Conservation (phyloP, 1,140 invertebrate genomes). For the Habropoda laboriosa region DNA sequence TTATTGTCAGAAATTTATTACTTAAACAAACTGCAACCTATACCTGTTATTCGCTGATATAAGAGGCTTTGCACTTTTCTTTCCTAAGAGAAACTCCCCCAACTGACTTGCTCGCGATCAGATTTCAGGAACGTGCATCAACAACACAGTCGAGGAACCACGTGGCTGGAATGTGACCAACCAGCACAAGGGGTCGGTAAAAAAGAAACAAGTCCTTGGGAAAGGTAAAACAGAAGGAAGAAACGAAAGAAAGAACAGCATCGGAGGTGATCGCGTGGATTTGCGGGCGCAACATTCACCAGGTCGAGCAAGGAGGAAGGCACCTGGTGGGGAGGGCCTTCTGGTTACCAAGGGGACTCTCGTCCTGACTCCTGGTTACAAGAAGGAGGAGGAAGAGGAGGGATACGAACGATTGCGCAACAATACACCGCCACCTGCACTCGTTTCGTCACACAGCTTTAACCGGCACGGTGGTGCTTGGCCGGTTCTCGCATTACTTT, state of each 20-base stretch:
- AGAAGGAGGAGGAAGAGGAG: slow-evolving; percentile 32
- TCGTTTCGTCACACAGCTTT: slow-evolving; percentile 70
- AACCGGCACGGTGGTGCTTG: slow-evolving; percentile 57
- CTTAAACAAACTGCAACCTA: neutral
- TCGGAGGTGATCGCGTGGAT: slow-evolving; percentile 27
- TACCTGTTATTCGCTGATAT: too few species aligned
- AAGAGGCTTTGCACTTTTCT: neutral
- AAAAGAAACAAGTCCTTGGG: neutral
- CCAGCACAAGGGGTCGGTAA: too few species aligned
- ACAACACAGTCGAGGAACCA: neutral
- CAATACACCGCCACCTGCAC: slow-evolving; percentile 72
- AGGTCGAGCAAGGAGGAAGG: slow-evolving; percentile 37
- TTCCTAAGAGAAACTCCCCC: neutral
- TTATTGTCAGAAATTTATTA: too few species aligned
- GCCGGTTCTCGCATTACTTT: slow-evolving; percentile 69
- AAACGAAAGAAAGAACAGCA: slow-evolving; percentile 31
- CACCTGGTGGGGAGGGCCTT: slow-evolving; percentile 31
- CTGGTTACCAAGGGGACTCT: slow-evolving; percentile 54
- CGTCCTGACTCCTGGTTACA: slow-evolving; percentile 55
- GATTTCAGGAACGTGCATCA: neutral
- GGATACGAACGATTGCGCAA: slow-evolving; percentile 62
- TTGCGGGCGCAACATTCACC: slow-evolving; percentile 60
- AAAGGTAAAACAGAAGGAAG: slow-evolving; percentile 19
- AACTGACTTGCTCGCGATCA: too few species aligned
- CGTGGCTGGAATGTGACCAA: neutral